These are phyloP conservation scores for Cheilosia grossa DNA, from an alignment of 2,888 invertebrate species.

Conservation along the genomic window DNA sequence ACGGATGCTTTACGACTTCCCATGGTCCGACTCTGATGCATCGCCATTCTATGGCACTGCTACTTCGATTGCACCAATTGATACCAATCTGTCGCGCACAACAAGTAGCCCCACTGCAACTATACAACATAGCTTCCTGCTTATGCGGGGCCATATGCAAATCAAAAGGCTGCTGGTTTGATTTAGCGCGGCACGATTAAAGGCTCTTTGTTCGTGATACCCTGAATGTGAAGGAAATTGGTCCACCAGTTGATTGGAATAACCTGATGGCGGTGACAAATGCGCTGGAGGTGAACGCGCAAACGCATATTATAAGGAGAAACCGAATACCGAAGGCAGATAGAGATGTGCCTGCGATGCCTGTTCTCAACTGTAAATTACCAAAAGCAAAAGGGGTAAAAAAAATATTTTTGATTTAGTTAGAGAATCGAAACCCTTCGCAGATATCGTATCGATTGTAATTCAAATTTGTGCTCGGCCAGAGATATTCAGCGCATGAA, in stretches of 20 bases:
- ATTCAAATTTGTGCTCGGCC: conserved; percentile 67
- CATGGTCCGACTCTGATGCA: conserved; percentile 11
- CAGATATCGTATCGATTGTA: conserved; percentile 66
- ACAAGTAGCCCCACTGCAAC: conserved; percentile 45
- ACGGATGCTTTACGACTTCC: conserved; percentile 50
- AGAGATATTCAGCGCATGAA: conserved; percentile 44
- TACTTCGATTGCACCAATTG: conserved; percentile 74
- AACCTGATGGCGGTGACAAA: conserved; percentile 73
- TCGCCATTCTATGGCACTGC: conserved; percentile 57
- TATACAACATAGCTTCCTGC: conserved; percentile 51
- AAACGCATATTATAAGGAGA: conserved; percentile 56
- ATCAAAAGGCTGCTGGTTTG: conserved; percentile 58
- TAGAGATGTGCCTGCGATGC: neutral
- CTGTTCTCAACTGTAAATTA: conserved; percentile 65
- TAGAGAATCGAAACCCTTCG: conserved; percentile 47
- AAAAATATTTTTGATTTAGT: conserved; percentile 50
- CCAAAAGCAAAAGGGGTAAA: conserved; percentile 22
- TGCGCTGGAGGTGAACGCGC: conserved; percentile 68
- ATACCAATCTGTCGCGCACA: conserved; percentile 73
- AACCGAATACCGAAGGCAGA: conserved; percentile 13
- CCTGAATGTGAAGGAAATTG: conserved; percentile 59
- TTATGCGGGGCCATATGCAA: conserved; percentile 69
- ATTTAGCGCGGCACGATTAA: conserved; percentile 72
- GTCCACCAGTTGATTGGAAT: conserved; percentile 67
- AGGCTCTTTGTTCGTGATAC: conserved; percentile 69